Conservation (phyloP, 2,888 invertebrate genomes). For the Cylloceria caligata region DNA sequence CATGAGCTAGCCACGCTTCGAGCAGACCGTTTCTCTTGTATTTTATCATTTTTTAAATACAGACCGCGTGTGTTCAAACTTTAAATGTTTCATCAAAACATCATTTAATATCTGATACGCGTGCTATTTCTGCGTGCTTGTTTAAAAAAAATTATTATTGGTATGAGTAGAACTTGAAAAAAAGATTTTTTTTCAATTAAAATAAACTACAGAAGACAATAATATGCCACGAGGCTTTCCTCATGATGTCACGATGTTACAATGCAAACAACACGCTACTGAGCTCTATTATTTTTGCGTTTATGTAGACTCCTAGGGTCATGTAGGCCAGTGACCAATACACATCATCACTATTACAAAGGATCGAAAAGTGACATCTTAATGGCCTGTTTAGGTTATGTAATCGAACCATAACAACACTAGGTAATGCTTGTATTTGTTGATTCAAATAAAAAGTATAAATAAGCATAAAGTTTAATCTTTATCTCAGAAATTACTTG, state of each 20-base stretch:
- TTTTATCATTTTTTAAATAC: background rate
- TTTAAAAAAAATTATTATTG: slow-evolving; percentile 5
- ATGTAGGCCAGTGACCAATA: background rate
- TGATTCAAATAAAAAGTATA: background rate
- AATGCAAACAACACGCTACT: slow-evolving; percentile 1
- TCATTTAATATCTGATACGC: background rate
- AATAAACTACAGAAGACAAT: background rate
- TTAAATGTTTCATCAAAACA: background rate
- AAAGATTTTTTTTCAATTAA: no score
- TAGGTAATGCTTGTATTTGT: background rate
- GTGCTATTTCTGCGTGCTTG: no score
- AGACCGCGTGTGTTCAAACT: background rate
- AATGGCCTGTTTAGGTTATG: background rate
- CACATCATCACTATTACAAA: slow-evolving; percentile 1
- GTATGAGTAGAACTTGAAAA: background rate
- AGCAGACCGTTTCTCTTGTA: background rate
- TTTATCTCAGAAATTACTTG: background rate
- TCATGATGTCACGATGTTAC: slow-evolving; percentile 4
- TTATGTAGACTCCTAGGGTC: background rate
- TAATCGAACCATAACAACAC: background rate
- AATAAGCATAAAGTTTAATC: background rate
- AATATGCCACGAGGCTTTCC: slow-evolving; percentile 7
- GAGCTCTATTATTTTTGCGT: slow-evolving; percentile 5
- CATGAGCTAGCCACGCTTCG: background rate
- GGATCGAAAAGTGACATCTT: background rate